A percentile compares a stretch with the other conserved stretches of the same genome.
phyloP scores from a whole-genome alignment of 2,113 vertebrate genomes.

The human region DNA sequence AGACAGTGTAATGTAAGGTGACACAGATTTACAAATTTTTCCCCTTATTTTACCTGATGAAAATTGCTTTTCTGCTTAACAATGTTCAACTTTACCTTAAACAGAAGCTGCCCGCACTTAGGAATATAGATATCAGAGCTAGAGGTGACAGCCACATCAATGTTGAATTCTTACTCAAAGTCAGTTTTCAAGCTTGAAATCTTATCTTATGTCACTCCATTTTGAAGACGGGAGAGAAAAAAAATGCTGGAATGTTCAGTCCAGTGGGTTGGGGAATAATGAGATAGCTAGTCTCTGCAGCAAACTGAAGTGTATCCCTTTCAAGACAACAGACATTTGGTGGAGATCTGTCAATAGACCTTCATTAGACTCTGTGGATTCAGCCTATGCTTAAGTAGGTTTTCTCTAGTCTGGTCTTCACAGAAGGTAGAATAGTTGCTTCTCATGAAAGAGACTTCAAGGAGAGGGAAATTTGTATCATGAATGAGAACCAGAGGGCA shows the following conservation, averaged over 20 bases:
- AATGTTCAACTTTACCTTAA: conserved; percentile 40
- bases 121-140: neutral
- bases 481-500: neutral
- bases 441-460: neutral
- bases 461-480: neutral
- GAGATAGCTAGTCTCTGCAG: neutral
- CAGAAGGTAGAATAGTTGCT: neutral
- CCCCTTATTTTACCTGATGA: neutral
- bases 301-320: neutral
- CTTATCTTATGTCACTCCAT: neutral
- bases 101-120: conserved; percentile 26
- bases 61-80: conserved; percentile 50
- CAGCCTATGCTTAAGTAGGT: neutral
- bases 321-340: neutral
- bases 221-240: neutral
- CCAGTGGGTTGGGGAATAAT: neutral
- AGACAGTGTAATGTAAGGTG: neutral
- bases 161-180: conserved; percentile 42
- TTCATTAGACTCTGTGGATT: neutral
- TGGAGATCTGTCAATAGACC: neutral
- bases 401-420: neutral
- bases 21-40: neutral
- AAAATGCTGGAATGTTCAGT: neutral
- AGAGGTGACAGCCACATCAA: neutral
- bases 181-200: conserved; percentile 40